A percentile compares a stretch with the other conserved stretches of the same genome.
phyloP scores from a whole-genome alignment of 2,113 vertebrate genomes.

The Callaeas wilsoni region DNA sequence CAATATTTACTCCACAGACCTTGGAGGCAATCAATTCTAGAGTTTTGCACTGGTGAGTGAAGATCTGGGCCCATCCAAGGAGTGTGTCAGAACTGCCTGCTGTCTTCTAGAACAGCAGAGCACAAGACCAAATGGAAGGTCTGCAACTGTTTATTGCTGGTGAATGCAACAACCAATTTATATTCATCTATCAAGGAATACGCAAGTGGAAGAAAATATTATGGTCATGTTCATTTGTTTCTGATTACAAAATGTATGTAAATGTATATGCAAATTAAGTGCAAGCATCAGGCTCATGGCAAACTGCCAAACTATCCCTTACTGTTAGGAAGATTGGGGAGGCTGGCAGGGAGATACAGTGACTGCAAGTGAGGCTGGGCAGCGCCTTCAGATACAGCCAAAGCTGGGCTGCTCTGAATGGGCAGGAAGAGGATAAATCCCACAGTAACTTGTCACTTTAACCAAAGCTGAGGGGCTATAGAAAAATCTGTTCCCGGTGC shows the following conservation, averaged over 20 bases:
- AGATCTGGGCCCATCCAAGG: not conserved
- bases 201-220: constrained; percentile 62
- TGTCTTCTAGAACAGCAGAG: not conserved
- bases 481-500: constrained; percentile 69
- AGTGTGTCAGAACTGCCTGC: not conserved
- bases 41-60: not conserved
- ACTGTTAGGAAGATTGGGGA: not conserved
- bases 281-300: constrained; percentile 55
- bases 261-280: constrained; percentile 58
- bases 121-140: not conserved
- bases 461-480: constrained; percentile 41
- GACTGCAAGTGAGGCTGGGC: not conserved
- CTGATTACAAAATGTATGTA: constrained; percentile 75
- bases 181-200: constrained; percentile 56
- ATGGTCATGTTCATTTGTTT: constrained; percentile 65
- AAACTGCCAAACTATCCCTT: constrained; percentile 40
- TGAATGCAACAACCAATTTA: constrained; percentile 24
- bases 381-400: not conserved
- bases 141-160: constrained; percentile 25
- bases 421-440: constrained; percentile 30
- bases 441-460: constrained; percentile 51
- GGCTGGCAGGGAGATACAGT: not conserved
- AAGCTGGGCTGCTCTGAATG: not conserved
- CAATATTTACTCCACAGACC: not conserved
- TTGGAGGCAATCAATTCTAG: not conserved